These are phyloP conservation scores for Drosophila insularis DNA, from an alignment of 1,140 invertebrate genomes.

Conservation along the genomic window DNA sequence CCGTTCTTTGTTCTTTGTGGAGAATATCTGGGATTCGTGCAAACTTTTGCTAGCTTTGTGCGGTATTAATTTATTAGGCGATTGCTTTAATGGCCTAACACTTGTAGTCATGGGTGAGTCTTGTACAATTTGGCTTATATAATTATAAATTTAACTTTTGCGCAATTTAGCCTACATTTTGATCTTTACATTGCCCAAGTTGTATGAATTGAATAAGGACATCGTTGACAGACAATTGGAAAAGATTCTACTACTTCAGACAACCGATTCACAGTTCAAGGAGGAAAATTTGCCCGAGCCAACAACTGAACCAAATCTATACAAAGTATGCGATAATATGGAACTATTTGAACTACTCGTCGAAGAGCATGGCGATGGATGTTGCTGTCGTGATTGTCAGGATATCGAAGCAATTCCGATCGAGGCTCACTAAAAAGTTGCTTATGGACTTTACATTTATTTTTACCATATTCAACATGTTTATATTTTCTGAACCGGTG, in stretches of 20 bases:
- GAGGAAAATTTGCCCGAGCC: not conserved
- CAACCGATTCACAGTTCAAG: not conserved
- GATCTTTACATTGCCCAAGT: conserved; percentile 59
- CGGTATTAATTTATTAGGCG: conserved; percentile 51
- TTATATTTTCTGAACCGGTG: conserved; percentile 3
- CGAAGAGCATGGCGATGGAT: conserved; percentile 32
- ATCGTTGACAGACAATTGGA: conserved; percentile 33
- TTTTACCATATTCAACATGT: not conserved
- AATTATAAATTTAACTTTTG: too few relatives aligned
- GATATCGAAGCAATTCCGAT: conserved; percentile 25
- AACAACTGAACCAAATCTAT: not conserved
- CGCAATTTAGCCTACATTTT: conserved; percentile 28
- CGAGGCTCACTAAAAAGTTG: conserved; percentile 7
- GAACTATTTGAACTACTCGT: conserved; percentile 26
- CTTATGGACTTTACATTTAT: not conserved
- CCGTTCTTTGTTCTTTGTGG: conserved; percentile 41
- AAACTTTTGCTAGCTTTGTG: conserved; percentile 44
- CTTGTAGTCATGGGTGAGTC: conserved; percentile 51
- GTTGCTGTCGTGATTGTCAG: conserved; percentile 37
- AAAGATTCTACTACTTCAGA: not conserved
- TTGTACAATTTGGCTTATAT: too few relatives aligned
- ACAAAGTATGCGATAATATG: conserved; percentile 24
- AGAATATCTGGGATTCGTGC: conserved; percentile 46
- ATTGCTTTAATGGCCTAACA: conserved; percentile 54
- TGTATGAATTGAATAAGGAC: conserved; percentile 48